A percentile compares a stretch with the other conserved stretches of the same genome.
Evolutionary conservation across 2,888 invertebrate species (phyloP).

Genomic region (Lasioglossum vierecki): DNA sequence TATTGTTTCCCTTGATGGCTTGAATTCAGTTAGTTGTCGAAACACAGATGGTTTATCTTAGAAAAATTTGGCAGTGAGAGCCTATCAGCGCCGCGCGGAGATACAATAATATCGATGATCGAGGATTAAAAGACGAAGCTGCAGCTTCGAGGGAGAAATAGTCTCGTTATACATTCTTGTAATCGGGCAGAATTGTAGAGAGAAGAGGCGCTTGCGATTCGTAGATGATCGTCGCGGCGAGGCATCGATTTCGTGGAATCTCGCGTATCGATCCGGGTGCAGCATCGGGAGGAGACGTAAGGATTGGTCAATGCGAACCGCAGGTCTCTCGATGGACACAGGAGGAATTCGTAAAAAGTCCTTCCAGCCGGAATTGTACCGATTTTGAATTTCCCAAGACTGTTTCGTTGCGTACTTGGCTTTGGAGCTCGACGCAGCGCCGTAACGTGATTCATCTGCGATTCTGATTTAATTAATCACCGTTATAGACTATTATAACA

Average conservation of each 20-base stretch:
- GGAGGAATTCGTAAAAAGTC: constrained; percentile 8
- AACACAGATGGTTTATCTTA: too few relatives aligned
- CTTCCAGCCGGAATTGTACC: constrained; percentile 35
- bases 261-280: background rate
- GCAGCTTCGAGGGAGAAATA: background rate
- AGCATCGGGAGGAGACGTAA: background rate
- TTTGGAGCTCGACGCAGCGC: background rate
- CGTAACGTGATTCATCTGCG: background rate
- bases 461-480: background rate
- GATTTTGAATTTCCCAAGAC: constrained; percentile 65
- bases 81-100: background rate
- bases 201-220: background rate
- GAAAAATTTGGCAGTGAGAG: too few relatives aligned
- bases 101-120: background rate
- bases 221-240: background rate
- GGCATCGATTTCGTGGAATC: background rate
- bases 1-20: background rate
- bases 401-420: background rate
- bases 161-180: background rate
- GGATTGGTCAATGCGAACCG: background rate
- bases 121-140: background rate
- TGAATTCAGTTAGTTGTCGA: too few relatives aligned
- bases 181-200: background rate
- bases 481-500: too few relatives aligned
- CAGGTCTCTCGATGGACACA: background rate